A percentile compares a stretch with the other conserved stretches of the same genome.
phyloP scores from a whole-genome alignment of 2,797 vertebrate genomes.

The Silurus aristotelis region DNA sequence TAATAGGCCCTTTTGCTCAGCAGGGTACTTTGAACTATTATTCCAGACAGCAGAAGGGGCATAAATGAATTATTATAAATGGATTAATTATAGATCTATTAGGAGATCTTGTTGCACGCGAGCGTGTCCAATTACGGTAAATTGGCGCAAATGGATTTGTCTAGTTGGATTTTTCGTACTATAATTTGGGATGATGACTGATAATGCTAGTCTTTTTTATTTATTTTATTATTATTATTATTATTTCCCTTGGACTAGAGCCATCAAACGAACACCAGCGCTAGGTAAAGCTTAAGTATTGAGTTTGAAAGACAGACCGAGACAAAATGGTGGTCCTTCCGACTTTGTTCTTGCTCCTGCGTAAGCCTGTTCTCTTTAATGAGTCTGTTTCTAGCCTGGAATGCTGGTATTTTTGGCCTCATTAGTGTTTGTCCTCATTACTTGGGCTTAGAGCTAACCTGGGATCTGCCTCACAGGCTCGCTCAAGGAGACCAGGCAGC shows the following conservation, averaged over 20 bases:
- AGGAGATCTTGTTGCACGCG: background rate
- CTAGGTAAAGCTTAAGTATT: background rate
- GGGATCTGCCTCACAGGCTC: constrained; percentile 12
- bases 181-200: background rate
- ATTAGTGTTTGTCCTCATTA: constrained; percentile 59
- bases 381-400: constrained; percentile 69
- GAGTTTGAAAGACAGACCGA: background rate
- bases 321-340: constrained; percentile 61
- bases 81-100: constrained; percentile 26
- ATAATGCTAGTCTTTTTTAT: background rate
- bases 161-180: background rate
- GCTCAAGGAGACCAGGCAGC: background rate
- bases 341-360: constrained; percentile 66
- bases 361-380: constrained; percentile 76
- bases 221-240: no score
- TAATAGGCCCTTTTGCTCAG: constrained; percentile 60
- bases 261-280: background rate
- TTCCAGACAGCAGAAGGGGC: constrained; percentile 50
- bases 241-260: background rate
- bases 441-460: constrained; percentile 39
- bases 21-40: background rate
- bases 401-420: constrained; percentile 66
- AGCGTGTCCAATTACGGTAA: background rate
- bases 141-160: constrained; percentile 3
- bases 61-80: constrained; percentile 54